These are phyloP conservation scores for Pomacea maculata DNA, from an alignment of 1,140 invertebrate species.

Conservation along the genomic window DNA sequence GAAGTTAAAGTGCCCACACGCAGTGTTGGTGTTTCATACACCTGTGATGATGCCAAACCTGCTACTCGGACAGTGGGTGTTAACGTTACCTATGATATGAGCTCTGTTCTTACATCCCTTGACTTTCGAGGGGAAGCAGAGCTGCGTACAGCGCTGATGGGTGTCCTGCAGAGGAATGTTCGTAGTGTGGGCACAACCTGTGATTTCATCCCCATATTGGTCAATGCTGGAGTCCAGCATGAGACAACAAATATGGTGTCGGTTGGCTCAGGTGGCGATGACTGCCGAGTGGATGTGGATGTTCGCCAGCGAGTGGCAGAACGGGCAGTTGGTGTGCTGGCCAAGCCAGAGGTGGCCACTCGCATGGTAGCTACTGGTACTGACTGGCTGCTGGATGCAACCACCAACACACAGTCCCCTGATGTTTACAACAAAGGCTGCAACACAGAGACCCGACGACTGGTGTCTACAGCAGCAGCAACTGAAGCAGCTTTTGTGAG, in stretches of 20 bases:
- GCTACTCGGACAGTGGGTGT: conserved; percentile 54
- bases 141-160: conserved; percentile 51
- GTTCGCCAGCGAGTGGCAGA: conserved; percentile 42
- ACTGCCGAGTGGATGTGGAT: conserved; percentile 53
- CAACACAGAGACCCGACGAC: conserved; percentile 54
- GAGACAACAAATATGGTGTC: conserved; percentile 37
- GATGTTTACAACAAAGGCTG: conserved; percentile 54
- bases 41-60: conserved; percentile 58
- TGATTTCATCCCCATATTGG: conserved; percentile 40
- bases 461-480: conserved; percentile 47
- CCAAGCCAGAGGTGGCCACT: conserved; percentile 47
- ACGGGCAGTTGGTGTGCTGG: conserved; percentile 50
- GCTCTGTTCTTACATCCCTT: conserved; percentile 44
- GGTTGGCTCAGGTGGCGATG: conserved; percentile 49
- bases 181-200: conserved; percentile 54
- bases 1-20: conserved; percentile 75
- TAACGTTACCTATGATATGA: conserved; percentile 54
- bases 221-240: conserved; percentile 36
- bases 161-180: conserved; percentile 57
- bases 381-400: conserved; percentile 53
- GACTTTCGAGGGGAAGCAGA: conserved; percentile 57
- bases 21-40: conserved; percentile 62
- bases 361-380: conserved; percentile 51
- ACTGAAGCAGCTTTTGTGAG: conserved; percentile 47
- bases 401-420: conserved; percentile 52